phyloP scores from a whole-genome alignment of 1,140 invertebrate species.

The Wasmannia auropunctata region DNA sequence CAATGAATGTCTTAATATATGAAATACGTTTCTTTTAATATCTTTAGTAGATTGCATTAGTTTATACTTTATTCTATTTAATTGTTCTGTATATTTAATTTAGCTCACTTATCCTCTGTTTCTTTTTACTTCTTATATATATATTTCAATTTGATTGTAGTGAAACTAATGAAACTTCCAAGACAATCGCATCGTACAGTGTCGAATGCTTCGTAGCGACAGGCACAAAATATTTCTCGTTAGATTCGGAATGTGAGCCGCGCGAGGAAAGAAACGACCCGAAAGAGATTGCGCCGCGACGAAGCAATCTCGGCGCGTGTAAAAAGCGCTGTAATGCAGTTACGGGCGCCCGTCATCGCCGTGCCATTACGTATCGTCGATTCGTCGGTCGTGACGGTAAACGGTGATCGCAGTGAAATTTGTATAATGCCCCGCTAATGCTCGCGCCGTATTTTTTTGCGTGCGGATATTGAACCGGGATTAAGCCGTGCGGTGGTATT shows the following conservation, averaged over 20 bases:
- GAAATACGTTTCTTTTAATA: too few species aligned
- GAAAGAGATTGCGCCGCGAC: background rate
- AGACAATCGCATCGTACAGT: background rate
- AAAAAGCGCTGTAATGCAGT: constrained; percentile 39
- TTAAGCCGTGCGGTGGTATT: constrained; percentile 39
- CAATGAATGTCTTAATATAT: too few species aligned
- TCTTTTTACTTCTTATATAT: background rate
- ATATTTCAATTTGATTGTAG: background rate
- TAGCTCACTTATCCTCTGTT: background rate
- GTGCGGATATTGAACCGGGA: constrained; percentile 37
- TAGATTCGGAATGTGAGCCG: background rate
- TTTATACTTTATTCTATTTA: background rate
- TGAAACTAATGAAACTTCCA: constrained; percentile 4
- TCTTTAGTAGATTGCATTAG: background rate
- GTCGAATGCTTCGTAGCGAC: background rate
- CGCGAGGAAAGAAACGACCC: background rate
- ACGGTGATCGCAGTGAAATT: constrained; percentile 18
- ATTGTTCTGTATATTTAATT: background rate
- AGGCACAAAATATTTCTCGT: background rate
- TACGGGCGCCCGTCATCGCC: background rate
- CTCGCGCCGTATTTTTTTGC: constrained; percentile 4
- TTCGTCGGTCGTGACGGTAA: constrained; percentile 22
- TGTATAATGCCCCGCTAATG: background rate
- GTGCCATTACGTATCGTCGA: background rate
- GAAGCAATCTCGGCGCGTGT: constrained; percentile 11